These are phyloP conservation scores for Heteropelma amictum DNA, from an alignment of 2,888 invertebrate genomes.

Conservation along the genomic window DNA sequence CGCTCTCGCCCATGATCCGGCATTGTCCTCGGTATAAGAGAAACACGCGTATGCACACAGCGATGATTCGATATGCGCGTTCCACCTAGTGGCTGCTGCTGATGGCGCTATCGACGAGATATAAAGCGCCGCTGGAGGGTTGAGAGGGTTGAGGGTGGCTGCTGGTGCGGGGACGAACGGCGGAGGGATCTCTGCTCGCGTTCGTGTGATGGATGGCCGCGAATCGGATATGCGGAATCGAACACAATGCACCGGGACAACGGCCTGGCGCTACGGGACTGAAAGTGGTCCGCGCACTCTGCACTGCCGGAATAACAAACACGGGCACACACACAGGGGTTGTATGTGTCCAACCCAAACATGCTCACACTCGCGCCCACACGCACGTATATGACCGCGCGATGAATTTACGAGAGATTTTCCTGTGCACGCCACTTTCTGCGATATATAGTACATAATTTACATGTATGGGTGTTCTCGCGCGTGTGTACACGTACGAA, in stretches of 20 bases:
- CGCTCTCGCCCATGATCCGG: no score
- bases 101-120: conserved; percentile 19
- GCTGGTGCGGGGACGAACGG: conserved; percentile 1
- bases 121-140: neutral
- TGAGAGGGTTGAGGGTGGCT: neutral
- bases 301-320: conserved; percentile 18
- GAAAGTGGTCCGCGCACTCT: conserved; percentile 51
- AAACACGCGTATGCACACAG: conserved; percentile 7
- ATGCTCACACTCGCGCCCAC: no score
- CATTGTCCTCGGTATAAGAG: conserved; percentile 17
- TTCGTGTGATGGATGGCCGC: conserved; percentile 50
- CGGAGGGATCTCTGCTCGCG: conserved; percentile 40
- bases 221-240: conserved; percentile 52
- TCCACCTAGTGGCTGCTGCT: neutral
- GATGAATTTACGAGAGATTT: conserved; percentile 55
- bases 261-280: conserved; percentile 46
- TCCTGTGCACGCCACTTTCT: neutral
- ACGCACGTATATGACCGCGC: no score
- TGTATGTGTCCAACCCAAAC: no score
- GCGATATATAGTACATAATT: no score
- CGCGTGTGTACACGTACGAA: no score
- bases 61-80: neutral
- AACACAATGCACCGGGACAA: conserved; percentile 53
- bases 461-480: no score
- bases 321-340: no score